These are phyloP conservation scores for Ochlodes sylvanus DNA, from an alignment of 2,888 invertebrate species.

Conservation along the genomic window DNA sequence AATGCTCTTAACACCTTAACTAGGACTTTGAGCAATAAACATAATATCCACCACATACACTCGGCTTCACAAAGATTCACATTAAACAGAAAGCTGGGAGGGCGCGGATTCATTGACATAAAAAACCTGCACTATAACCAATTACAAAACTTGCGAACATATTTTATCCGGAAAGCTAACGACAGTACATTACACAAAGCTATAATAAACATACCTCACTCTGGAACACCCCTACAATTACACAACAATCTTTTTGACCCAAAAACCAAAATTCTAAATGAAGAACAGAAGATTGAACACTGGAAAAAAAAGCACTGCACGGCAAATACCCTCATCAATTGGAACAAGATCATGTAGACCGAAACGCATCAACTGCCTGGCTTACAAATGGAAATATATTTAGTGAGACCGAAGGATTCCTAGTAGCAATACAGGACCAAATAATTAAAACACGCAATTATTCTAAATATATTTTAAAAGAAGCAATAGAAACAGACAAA, in stretches of 20 bases:
- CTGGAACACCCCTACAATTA: not conserved
- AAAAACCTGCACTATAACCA: not conserved
- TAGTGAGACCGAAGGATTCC: no score
- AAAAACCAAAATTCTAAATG: not conserved
- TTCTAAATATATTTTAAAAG: not conserved
- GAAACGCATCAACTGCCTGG: slow-evolving; percentile 1
- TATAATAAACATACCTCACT: not conserved
- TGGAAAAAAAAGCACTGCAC: not conserved
- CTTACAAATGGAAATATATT: no score
- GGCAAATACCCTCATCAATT: not conserved
- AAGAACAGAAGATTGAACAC: not conserved
- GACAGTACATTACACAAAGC: not conserved
- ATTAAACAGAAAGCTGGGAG: slow-evolving; percentile 13
- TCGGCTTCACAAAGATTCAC: slow-evolving; percentile 13
- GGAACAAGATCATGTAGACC: not conserved
- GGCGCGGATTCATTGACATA: slow-evolving; percentile 7
- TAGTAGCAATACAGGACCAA: no score
- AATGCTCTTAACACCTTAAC: slow-evolving; percentile 2
- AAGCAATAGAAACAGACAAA: slow-evolving; percentile 1
- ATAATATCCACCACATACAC: slow-evolving; percentile 19
- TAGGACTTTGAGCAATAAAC: slow-evolving; percentile 4
- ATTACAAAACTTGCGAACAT: not conserved
- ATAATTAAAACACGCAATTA: no score
- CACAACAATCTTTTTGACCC: not conserved
- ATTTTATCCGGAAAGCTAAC: not conserved